A percentile compares a stretch with the other conserved stretches of the same genome.
Conservation (phyloP, 2,113 vertebrate genomes). For the Myrmecophaga tridactyla region DNA sequence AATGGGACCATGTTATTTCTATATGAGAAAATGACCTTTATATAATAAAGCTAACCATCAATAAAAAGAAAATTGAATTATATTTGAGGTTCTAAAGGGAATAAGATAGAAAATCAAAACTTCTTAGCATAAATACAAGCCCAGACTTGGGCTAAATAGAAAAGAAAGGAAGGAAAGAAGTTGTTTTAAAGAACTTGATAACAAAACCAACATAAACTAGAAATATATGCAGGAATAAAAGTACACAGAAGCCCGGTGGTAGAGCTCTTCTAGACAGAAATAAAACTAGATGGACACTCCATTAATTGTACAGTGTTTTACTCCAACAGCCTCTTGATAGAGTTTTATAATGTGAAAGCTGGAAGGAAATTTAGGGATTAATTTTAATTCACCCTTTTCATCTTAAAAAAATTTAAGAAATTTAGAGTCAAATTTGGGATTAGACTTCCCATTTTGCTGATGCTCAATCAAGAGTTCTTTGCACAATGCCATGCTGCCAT, state of each 20-base stretch:
- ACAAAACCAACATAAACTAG: not conserved
- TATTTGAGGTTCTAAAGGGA: not conserved
- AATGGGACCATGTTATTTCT: not conserved
- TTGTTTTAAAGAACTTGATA: not conserved
- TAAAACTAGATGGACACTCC: not conserved
- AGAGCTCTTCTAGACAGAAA: not conserved
- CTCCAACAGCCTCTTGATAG: not conserved
- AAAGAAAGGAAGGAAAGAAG: not conserved
- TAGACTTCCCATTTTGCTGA: not conserved
- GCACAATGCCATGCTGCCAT: rapidly evolving
- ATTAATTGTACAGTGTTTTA: not conserved
- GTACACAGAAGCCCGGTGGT: not conserved
- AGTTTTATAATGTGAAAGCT: constrained; percentile 7
- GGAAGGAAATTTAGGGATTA: not conserved
- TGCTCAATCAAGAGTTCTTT: not conserved
- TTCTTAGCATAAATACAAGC: constrained; percentile 29
- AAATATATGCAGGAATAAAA: not conserved
- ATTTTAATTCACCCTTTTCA: not conserved
- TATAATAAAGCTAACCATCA: not conserved
- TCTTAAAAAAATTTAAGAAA: not conserved
- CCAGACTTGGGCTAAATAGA: not conserved
- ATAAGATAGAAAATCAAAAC: constrained; percentile 40
- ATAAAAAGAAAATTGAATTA: constrained; percentile 31
- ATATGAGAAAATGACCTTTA: not conserved
- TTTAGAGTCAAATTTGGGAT: not conserved